These are phyloP conservation scores for Caretta caretta DNA, from an alignment of 2,113 vertebrate genomes.

Conservation along the genomic window DNA sequence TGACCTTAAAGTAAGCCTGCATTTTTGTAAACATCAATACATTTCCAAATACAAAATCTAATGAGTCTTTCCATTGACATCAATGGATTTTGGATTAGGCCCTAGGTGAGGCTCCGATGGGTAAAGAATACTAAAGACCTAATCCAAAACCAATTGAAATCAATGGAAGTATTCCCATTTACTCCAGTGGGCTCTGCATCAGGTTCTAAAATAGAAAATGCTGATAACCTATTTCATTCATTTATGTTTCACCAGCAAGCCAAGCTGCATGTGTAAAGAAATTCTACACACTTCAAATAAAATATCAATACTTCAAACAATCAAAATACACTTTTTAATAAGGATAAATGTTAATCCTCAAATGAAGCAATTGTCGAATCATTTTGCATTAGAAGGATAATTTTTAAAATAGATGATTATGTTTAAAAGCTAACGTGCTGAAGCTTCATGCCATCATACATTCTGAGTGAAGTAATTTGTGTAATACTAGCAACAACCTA, in stretches of 20 bases:
- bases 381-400: not conserved
- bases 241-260: not conserved
- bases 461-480: not conserved
- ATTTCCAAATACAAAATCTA: not conserved
- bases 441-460: not conserved
- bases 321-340: not conserved
- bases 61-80: not conserved
- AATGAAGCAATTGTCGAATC: slow-evolving; percentile 26
- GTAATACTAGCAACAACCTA: not conserved
- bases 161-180: slow-evolving; percentile 43
- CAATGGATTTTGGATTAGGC: slow-evolving; percentile 26
- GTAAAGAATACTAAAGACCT: slow-evolving; percentile 50
- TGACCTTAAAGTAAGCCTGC: not conserved
- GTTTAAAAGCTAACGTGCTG: not conserved
- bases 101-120: not conserved
- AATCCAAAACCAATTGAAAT: slow-evolving; percentile 47
- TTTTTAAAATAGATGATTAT: not conserved
- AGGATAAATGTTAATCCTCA: not conserved
- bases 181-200: slow-evolving; percentile 18
- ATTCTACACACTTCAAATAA: not conserved
- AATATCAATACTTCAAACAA: not conserved
- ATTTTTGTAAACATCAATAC: not conserved
- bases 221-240: not conserved
- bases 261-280: not conserved
- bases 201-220: not conserved